Base-by-base conservation (phyloP, 2,888 invertebrate genomes). In the Willowsia nigromaculata region DNA sequence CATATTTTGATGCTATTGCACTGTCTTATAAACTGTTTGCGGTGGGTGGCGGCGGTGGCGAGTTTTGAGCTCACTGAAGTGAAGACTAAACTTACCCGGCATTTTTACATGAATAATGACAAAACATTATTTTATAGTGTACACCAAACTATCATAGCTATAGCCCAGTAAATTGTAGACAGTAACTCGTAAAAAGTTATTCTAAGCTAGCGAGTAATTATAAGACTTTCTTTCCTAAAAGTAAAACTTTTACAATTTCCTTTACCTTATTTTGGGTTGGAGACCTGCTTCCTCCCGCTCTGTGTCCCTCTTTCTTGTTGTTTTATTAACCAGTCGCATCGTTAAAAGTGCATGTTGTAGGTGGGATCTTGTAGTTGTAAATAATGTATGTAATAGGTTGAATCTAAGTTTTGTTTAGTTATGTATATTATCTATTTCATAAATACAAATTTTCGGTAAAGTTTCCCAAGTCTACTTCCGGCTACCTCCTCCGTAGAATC, bases 181-280 rank as follows among this genome's bases (percentile, higher is more conserved):
- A n/a, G n/a, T n/a, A 4, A 53, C 22, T 53, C 53, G 18, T 18
- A 22, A 53, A 43, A 43, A 43, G 4, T 43, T 59, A 0, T 59
- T 59, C 11, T 59, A 5, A 59, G 13, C 4, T 3, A 59, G 27
- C n/a, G 1, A 3, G 11, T 27, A 59, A 59, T 27, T 59, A 13
- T 27, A 27, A 27, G 40, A 40, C 43, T 43, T 71, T 22, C n/a
- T n/a, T n/a, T n/a, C n/a, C 11, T 71, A 27, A 25, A 59, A 40
- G 22, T 18, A 37, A 40, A 37, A 40, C 40, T 71, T 68, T 68
- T 68, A 40, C 68, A 37, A 68, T 68, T 68, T 37, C 25, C n/a
- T 37, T 68, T 71, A 50, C 47, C 76, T 76, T 22, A 27, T 50
- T 50, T 76, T 76, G n/a, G 7, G 76, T 15, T 76, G 1, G n/a